phyloP scores from a whole-genome alignment of 1,140 invertebrate genomes.

The Saccostrea glomerata region DNA sequence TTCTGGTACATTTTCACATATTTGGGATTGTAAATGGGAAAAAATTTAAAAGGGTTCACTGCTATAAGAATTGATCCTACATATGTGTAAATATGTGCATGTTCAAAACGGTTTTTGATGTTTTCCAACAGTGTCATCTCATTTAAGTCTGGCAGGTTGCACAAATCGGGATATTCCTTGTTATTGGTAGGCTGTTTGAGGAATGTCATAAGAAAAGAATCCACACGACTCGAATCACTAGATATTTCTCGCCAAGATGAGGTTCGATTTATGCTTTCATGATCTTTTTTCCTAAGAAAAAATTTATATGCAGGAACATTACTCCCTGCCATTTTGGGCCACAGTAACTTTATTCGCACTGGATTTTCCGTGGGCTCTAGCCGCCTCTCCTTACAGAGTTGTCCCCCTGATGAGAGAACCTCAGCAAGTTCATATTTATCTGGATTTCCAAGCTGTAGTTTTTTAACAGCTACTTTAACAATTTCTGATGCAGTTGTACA shows the following conservation, averaged over 20 bases:
- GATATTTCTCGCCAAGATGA: slow-evolving; percentile 89
- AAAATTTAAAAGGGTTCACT: slow-evolving; percentile 90
- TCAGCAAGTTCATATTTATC: slow-evolving; percentile 93
- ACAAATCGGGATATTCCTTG: slow-evolving; percentile 95
- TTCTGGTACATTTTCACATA: slow-evolving; percentile 97
- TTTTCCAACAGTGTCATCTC: slow-evolving; percentile 96
- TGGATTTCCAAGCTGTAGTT: slow-evolving; percentile 85
- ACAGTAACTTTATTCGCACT: slow-evolving; percentile 94
- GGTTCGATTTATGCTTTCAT: slow-evolving; percentile 65
- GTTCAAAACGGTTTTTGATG: slow-evolving; percentile 91
- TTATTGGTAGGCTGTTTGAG: slow-evolving; percentile 91
- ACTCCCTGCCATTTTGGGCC: slow-evolving; percentile 85
- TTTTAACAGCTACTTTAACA: slow-evolving; percentile 90
- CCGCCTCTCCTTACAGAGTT: slow-evolving; percentile 94
- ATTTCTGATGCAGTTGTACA: slow-evolving; percentile 94
- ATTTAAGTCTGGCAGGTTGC: slow-evolving; percentile 95
- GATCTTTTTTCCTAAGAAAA: slow-evolving; percentile 78
- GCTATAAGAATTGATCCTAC: slow-evolving; percentile 97
- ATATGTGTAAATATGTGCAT: slow-evolving; percentile 97
- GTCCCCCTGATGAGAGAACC: slow-evolving; percentile 86
- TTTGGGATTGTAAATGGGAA: slow-evolving; percentile 98
- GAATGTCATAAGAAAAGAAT: slow-evolving; percentile 93
- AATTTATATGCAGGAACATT: slow-evolving; percentile 84
- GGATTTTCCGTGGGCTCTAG: slow-evolving; percentile 92
- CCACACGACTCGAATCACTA: slow-evolving; percentile 84